Base-by-base conservation (phyloP, 2,888 invertebrate species). In the Catocala nupta region DNA sequence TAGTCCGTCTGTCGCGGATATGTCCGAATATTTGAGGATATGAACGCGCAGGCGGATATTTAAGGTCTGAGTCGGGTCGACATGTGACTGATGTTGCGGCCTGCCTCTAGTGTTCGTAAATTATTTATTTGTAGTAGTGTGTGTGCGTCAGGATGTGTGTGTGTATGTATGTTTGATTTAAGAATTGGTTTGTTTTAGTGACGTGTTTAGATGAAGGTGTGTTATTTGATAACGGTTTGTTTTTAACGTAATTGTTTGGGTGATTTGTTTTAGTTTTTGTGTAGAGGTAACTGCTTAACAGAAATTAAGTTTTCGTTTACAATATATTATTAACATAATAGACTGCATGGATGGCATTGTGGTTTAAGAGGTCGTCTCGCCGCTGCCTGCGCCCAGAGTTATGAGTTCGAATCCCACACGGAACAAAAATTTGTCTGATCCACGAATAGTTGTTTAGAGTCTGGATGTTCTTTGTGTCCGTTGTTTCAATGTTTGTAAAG, bases 41-140 rank as follows among this genome's bases (percentile, higher is more conserved):
- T 75, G 70, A 70, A 56, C 69, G 75, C 54, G 67, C 68, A 63
- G 59, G 65, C 73, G 78, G 73, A 75, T 78, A 78, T 73, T 75
- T 72, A 73, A 76, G 70, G 69, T 58, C 67, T 77, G 80, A 80
- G 80, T 64, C 68, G 73, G 83, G 84, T 81, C 74, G 84, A 84
- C 85, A 72, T 72, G 81, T 81, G 87, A 87, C 80, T 83, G 86
- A 87, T 86, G 87, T 75, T 74, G 81, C 68, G 81, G 78, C 63
- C 66, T 51, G 59, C 52, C 68, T 59, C 59, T 67, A 59, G 39
- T 51, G 63, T 60, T 63, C 59, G 73, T 73, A 75, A 76, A 84
- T 84, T 76, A 82, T 82, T 83, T 80, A 83, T 75, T 55, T 56
- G 68, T 44, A 16, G 12, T 36, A 39, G 39, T 64, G 56, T 55